Evolutionary conservation across 2,797 vertebrate genomes (phyloP).

Genomic region (Agapornis canus): DNA sequence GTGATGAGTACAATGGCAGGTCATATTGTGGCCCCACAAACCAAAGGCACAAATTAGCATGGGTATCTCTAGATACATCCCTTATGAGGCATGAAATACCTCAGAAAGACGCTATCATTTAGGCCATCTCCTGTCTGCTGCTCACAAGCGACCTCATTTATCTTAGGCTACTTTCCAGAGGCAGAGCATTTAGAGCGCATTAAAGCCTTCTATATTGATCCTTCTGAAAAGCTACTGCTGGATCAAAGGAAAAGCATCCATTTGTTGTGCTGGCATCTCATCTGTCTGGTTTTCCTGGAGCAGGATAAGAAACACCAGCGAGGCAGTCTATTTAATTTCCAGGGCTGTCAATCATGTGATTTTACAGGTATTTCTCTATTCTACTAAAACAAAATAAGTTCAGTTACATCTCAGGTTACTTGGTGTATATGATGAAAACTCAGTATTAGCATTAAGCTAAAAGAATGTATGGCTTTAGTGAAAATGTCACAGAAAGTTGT

Average conservation of each 20-base stretch:
- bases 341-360: background rate
- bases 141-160: background rate
- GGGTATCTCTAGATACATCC: background rate
- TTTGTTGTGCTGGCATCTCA: background rate
- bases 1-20: background rate
- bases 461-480: background rate
- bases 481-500: background rate
- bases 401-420: background rate
- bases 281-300: background rate
- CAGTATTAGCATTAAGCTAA: background rate
- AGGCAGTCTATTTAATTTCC: background rate
- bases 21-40: background rate
- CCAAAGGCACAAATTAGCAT: background rate
- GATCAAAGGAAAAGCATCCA: background rate
- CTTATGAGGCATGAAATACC: fast-evolving
- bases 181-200: background rate
- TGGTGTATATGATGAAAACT: background rate
- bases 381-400: background rate
- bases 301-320: background rate
- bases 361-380: background rate
- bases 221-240: background rate
- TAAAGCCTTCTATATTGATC: background rate
- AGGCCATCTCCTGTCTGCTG: background rate
- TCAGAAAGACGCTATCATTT: background rate
- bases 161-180: background rate